phyloP scores from a whole-genome alignment of 2,113 vertebrate genomes.

The Mola mola region DNA sequence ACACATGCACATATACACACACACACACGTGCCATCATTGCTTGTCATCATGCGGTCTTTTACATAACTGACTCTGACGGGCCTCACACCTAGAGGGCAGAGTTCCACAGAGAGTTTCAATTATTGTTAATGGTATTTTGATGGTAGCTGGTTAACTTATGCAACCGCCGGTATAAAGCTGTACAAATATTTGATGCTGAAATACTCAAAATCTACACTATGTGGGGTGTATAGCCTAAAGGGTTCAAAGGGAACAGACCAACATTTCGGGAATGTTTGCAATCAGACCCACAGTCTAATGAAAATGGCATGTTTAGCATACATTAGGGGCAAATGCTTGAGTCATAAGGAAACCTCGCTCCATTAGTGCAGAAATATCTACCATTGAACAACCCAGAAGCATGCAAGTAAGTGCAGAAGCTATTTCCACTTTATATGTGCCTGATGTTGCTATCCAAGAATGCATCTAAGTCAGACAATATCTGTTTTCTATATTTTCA shows the following conservation, averaged over 20 bases:
- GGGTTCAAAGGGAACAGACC: slow-evolving; percentile 17
- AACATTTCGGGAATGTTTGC: slow-evolving; percentile 12
- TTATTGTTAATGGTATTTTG: slow-evolving; percentile 75
- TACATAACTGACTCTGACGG: slow-evolving; percentile 68
- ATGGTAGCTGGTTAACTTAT: slow-evolving; percentile 73
- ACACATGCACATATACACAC: slow-evolving; percentile 21
- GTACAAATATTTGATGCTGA: slow-evolving; percentile 56
- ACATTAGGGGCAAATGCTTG: background rate
- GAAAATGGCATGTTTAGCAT: background rate
- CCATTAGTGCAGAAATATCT: background rate
- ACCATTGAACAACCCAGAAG: background rate
- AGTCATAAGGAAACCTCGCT: background rate
- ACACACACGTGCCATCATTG: slow-evolving; percentile 16
- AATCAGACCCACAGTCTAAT: background rate
- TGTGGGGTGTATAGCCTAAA: slow-evolving; percentile 13
- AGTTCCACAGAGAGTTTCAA: slow-evolving; percentile 70
- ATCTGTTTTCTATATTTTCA: background rate
- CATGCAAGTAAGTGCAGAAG: background rate
- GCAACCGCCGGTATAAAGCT: slow-evolving; percentile 48
- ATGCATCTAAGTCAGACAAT: background rate
- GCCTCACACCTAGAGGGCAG: slow-evolving; percentile 69
- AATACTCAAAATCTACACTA: slow-evolving; percentile 24
- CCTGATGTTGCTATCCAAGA: background rate
- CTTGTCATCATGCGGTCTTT: slow-evolving; percentile 67
- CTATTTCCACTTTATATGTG: background rate